These are phyloP conservation scores for Sphaerophoria rueppellii DNA, from an alignment of 2,888 invertebrate species.

Conservation along the genomic window DNA sequence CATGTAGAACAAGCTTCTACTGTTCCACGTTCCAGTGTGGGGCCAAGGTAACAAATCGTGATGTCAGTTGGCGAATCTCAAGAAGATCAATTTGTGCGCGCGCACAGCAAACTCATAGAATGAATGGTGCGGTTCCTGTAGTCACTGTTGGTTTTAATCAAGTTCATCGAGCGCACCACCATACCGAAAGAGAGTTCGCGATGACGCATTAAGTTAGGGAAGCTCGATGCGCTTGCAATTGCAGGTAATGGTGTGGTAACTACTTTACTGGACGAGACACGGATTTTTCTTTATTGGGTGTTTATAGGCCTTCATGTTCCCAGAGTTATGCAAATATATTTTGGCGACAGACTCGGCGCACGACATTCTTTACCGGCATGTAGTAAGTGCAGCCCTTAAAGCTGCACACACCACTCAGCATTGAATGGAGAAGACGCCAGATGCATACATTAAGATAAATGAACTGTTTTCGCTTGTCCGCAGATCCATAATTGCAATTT, in stretches of 20 bases:
- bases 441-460: constrained; percentile 65
- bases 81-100: constrained; percentile 71
- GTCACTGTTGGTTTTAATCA: constrained; percentile 45
- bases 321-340: constrained; percentile 55
- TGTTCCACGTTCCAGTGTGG: constrained; percentile 52
- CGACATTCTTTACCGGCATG: constrained; percentile 57
- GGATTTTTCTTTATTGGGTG: constrained; percentile 65
- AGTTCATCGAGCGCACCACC: constrained; percentile 58
- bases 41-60: constrained; percentile 71
- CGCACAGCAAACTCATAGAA: constrained; percentile 28
- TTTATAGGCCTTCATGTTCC: constrained; percentile 45
- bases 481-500: constrained; percentile 62
- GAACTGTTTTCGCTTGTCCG: constrained; percentile 47
- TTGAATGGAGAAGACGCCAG: constrained; percentile 30
- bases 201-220: constrained; percentile 62
- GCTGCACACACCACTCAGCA: background rate
- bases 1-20: constrained; percentile 67
- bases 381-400: constrained; percentile 28
- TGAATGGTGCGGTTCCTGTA: constrained; percentile 34
- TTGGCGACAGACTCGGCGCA: constrained; percentile 58
- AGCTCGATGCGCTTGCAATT: background rate
- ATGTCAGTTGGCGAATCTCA: constrained; percentile 71
- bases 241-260: constrained; percentile 12
- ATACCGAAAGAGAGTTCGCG: background rate
- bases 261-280: constrained; percentile 1